These are phyloP conservation scores for Agrotis exclamationis DNA, from an alignment of 2,888 invertebrate species.

Conservation along the genomic window DNA sequence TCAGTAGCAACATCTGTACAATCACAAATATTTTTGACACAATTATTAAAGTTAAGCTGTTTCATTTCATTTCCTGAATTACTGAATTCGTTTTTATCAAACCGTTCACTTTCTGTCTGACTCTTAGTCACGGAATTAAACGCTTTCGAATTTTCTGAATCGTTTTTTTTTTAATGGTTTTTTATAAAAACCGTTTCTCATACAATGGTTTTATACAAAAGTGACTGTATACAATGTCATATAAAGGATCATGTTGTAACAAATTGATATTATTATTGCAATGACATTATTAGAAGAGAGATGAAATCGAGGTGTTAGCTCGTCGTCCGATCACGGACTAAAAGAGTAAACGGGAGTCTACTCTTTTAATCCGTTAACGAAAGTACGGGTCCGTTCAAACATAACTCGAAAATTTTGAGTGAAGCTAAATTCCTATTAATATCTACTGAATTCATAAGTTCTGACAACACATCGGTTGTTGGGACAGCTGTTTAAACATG, in stretches of 20 bases:
- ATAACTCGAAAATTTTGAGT: too few species aligned
- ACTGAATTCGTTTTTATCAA: constrained; percentile 51
- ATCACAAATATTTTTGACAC: constrained; percentile 23
- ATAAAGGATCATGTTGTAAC: constrained; percentile 10
- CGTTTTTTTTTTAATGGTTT: neutral
- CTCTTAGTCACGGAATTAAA: constrained; percentile 73
- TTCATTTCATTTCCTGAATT: constrained; percentile 47
- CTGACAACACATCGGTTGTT: too few species aligned
- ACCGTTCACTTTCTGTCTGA: constrained; percentile 75
- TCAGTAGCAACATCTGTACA: constrained; percentile 23
- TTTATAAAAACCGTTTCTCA: neutral
- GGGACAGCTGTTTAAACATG: too few species aligned
- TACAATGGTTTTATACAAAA: constrained; percentile 4
- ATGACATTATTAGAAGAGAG: constrained; percentile 30
- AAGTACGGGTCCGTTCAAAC: too few species aligned
- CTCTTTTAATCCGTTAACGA: too few species aligned
- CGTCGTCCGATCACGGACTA: too few species aligned
- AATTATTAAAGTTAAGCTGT: constrained; percentile 7
- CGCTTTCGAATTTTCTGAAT: constrained; percentile 52
- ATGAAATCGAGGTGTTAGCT: neutral
- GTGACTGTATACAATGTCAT: constrained; percentile 15
- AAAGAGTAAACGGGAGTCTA: too few species aligned
- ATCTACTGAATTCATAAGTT: too few species aligned
- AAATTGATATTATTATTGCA: constrained; percentile 21
- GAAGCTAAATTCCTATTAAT: too few species aligned